Evolutionary conservation across 2,888 invertebrate genomes (phyloP), one percentile per base, ranked within the genome.

Genomic region (Aelia acuminata): DNA sequence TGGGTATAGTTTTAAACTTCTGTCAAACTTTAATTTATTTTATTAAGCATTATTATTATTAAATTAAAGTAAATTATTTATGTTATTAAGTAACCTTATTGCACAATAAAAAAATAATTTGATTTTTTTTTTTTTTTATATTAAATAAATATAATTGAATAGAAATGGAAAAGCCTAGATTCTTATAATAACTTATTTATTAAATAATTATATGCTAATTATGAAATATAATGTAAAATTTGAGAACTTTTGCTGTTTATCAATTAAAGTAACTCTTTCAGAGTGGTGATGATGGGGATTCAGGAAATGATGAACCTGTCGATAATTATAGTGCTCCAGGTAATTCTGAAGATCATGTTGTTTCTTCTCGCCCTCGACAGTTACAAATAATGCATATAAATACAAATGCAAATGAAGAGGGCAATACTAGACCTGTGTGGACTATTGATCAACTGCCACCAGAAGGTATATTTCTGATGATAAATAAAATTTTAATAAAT

Each of bases 231-330:
- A 2, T 13, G 11, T 57, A 26, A 4, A 43, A 10, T n/a, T 35
- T 84, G 70, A 39, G 48, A 43, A 80, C 85, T 89, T 43, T 31
- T 84, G 47, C 39, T 90, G 43, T 26, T n/a, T 57, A 57, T 57
- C 57, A 63, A 88, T 39, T 84, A 70, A 87, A 20, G 50, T 89
- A 87, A 84, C 20, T 88, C 87, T 90, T 91, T 43, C 91, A 95
- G 94, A 94, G 95, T 93, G 96, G 96, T 10, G 98, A 98, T 91
- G 97, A 97, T 91, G 97, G 97, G 90, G 98, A 98, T 92, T 98
- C 98, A 0, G 98, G 98, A 0, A 98, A 98, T 92, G 98, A 98
- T 92, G 98, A 98, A 92, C 98, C 98, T 0, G 95, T 95, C 63
- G 97, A 97, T 92, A 92, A 88, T 88, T 86, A 80, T 57, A 43